Evolutionary conservation across 2,113 vertebrate genomes (phyloP).

Genomic region (Xenopus laevis): DNA sequence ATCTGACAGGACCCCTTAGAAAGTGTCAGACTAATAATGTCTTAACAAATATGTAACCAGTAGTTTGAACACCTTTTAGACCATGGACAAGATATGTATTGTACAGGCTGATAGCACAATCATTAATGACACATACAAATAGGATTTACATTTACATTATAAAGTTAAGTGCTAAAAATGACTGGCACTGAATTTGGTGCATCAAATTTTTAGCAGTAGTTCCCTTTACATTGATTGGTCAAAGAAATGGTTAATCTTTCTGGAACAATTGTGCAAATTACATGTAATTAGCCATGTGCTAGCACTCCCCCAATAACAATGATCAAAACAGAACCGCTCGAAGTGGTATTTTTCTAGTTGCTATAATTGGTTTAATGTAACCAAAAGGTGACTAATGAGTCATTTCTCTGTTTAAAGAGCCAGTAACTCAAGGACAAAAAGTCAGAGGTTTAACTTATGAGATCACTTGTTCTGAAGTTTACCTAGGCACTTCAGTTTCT

Average conservation of each 20-base stretch:
- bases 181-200: no score
- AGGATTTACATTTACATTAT: no score
- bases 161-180: no score
- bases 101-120: no score
- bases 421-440: slow-evolving; percentile 5
- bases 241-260: background rate
- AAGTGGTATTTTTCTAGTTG: slow-evolving; percentile 26
- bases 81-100: no score
- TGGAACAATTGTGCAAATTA: slow-evolving; percentile 18
- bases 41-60: no score
- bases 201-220: no score
- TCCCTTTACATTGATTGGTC: no score
- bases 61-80: no score
- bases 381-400: slow-evolving; percentile 29
- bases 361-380: slow-evolving; percentile 11
- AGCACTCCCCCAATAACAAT: slow-evolving; percentile 10
- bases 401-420: slow-evolving; percentile 9
- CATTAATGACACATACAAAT: no score
- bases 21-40: no score
- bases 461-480: slow-evolving; percentile 2
- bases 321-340: slow-evolving; percentile 8
- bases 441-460: slow-evolving; percentile 8
- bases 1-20: no score
- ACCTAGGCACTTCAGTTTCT: background rate
- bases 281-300: slow-evolving; percentile 30